These are phyloP conservation scores for Stratiomys singularior DNA, from an alignment of 2,888 invertebrate genomes.

Conservation along the genomic window DNA sequence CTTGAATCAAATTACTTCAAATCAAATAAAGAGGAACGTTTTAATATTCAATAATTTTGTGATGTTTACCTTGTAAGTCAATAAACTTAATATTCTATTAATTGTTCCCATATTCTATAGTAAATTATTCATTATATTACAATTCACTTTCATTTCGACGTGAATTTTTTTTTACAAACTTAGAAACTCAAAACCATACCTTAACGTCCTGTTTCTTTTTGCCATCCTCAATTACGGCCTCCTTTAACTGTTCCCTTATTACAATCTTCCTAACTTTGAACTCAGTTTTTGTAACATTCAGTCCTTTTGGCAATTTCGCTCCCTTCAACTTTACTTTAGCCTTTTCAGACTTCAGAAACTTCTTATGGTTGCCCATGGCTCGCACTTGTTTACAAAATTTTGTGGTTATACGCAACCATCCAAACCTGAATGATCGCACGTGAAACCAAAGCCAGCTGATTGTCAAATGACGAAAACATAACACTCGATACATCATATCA, in stretches of 20 bases:
- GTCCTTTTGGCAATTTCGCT: slow-evolving; percentile 84
- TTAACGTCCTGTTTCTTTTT: slow-evolving; percentile 76
- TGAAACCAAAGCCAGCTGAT: slow-evolving; percentile 7
- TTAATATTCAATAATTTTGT: too few relatives aligned
- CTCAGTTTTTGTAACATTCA: slow-evolving; percentile 88
- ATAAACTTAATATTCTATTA: too few relatives aligned
- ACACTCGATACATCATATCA: not conserved
- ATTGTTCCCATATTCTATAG: too few relatives aligned
- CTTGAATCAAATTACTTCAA: too few relatives aligned
- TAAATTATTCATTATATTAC: too few relatives aligned
- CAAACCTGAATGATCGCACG: not conserved
- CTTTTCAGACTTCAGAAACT: slow-evolving; percentile 83
- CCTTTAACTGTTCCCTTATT: slow-evolving; percentile 77
- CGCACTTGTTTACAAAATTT: slow-evolving; percentile 9
- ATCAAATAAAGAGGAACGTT: too few relatives aligned
- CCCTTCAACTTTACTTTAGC: slow-evolving; percentile 89
- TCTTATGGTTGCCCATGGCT: slow-evolving; percentile 70
- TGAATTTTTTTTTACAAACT: too few relatives aligned
- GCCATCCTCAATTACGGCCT: slow-evolving; percentile 76
- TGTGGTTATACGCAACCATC: slow-evolving; percentile 19
- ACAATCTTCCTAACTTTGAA: slow-evolving; percentile 91
- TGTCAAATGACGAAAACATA: not conserved
- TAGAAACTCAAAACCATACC: too few relatives aligned
- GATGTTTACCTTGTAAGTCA: too few relatives aligned
- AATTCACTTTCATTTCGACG: too few relatives aligned